Evolutionary conservation across 2,113 vertebrate species (phyloP), one percentile per base, ranked within the genome.

Genomic region (Rhegmatorhina hoffmannsi): DNA sequence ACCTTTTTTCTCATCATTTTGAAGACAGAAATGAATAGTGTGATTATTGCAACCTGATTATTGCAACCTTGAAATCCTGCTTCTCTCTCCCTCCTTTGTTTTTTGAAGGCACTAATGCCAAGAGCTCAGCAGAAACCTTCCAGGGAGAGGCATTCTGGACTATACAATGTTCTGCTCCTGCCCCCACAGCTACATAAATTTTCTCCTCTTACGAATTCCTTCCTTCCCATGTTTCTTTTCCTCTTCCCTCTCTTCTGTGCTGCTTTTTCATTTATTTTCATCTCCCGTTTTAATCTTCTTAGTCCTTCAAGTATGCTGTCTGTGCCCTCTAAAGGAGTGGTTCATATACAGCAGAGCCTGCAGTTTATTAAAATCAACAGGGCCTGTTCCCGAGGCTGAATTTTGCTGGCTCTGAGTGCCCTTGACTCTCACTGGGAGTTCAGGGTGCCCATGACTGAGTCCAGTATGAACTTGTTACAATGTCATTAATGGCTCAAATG

Each of bases 191-290:
- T 56, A 84, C 75, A n/a, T 69, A 26, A 18, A 72, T 68, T 78
- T 85, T 74, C 33, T 90, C 69, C 40, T 36, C 52, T 84, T 92
- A 94, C 20, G 58, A 77, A 90, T 77, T 36, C 34, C 66, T 93
- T 89, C 59, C 46, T 89, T 87, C 52, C 31, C 2, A 0, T 49
- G 80, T 89, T 96, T 77, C 87, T 88, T 92, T 95, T 89, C 47
- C 90, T 85, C 67, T 89, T 84, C 78, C 21, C 49, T 83, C 77
- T 92, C 66, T 89, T 74, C 64, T 72, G 24, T 77, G 75, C 78
- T 90, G 87, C 59, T 76, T 90, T 81, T 74, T 94, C 44, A 95
- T 95, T 92, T 92, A 93, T 95, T 96, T 95, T 94, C 66, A 80
- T 89, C 73, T 94, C 38, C 68, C 0, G 0, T 95, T 96, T 93